Conservation (phyloP, 1,140 invertebrate genomes). For the Parapsyche elsis region DNA sequence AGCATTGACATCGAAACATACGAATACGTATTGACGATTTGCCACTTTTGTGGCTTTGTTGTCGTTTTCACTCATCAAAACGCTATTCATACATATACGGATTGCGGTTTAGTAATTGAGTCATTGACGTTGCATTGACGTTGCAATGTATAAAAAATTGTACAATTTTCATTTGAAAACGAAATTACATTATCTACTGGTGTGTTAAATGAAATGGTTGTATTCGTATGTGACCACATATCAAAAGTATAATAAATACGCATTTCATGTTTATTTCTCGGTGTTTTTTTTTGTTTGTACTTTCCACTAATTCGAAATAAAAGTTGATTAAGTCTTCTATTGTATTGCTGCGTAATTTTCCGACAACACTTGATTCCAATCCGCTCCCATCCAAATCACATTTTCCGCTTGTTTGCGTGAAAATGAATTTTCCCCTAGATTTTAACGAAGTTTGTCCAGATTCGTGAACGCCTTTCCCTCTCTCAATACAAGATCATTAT, state of each 20-base stretch:
- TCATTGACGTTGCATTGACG: too few relatives aligned
- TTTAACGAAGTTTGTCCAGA: not conserved
- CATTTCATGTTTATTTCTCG: not conserved
- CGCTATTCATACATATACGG: too few relatives aligned
- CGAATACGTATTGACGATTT: not conserved
- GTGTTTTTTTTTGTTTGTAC: not conserved
- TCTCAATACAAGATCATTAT: conserved; percentile 2
- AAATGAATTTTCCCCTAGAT: conserved; percentile 13
- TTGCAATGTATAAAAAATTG: too few relatives aligned
- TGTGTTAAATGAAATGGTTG: too few relatives aligned
- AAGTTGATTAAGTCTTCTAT: conserved; percentile 15
- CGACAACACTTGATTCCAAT: conserved; percentile 16
- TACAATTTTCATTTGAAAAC: too few relatives aligned
- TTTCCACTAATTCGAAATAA: not conserved
- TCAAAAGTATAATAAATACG: too few relatives aligned
- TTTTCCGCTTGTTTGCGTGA: conserved; percentile 19
- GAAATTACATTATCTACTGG: too few relatives aligned
- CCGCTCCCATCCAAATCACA: conserved; percentile 11
- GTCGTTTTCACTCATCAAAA: not conserved
- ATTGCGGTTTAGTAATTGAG: too few relatives aligned
- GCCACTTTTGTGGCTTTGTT: not conserved
- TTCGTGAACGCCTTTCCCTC: conserved; percentile 1
- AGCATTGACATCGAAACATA: too few relatives aligned
- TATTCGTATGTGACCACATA: too few relatives aligned
- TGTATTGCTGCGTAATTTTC: conserved; percentile 9